Conservation (phyloP, 2,888 invertebrate genomes). For the Anticlea derivata region DNA sequence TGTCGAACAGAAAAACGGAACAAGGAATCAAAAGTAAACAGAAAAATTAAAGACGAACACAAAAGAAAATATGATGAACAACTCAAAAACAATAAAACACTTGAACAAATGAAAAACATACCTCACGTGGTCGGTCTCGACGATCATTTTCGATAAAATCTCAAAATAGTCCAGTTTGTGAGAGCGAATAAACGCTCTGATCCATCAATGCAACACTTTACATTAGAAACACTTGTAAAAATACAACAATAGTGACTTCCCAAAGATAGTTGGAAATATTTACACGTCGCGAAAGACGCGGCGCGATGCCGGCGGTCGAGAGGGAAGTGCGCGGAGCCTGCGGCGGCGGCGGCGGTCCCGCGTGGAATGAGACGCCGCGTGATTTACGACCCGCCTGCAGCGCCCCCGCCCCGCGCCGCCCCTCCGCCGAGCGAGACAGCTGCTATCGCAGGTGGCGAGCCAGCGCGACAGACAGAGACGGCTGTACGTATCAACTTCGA, state of each 20-base stretch:
- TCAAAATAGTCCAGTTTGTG: slow-evolving; percentile 66
- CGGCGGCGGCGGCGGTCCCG: slow-evolving; percentile 81
- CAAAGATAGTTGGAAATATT: slow-evolving; percentile 69
- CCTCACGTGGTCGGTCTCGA: slow-evolving; percentile 82
- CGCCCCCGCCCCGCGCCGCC: slow-evolving; percentile 77
- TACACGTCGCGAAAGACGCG: slow-evolving; percentile 82
- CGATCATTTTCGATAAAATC: slow-evolving; percentile 80
- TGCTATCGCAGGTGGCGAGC: slow-evolving; percentile 36
- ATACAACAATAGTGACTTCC: slow-evolving; percentile 65
- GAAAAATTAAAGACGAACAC: slow-evolving; percentile 34
- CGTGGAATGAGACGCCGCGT: slow-evolving; percentile 83
- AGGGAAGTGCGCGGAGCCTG: slow-evolving; percentile 81
- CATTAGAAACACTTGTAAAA: slow-evolving; percentile 59
- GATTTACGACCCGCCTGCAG: slow-evolving; percentile 85
- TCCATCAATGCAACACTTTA: slow-evolving; percentile 75
- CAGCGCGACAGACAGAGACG: slow-evolving; percentile 59
- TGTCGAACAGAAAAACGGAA: slow-evolving; percentile 28
- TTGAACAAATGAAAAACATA: slow-evolving; percentile 69
- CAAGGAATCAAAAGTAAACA: slow-evolving; percentile 22
- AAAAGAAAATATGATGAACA: slow-evolving; percentile 42
- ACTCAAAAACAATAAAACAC: slow-evolving; percentile 57
- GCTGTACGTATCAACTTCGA: slow-evolving; percentile 64
- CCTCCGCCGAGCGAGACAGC: slow-evolving; percentile 63
- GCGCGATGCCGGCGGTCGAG: slow-evolving; percentile 73
- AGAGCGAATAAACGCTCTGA: slow-evolving; percentile 59